A percentile compares a stretch with the other conserved stretches of the same genome.
These are phyloP conservation scores for Lasiommata megera DNA, from an alignment of 2,888 invertebrate genomes.

Conservation along the genomic window DNA sequence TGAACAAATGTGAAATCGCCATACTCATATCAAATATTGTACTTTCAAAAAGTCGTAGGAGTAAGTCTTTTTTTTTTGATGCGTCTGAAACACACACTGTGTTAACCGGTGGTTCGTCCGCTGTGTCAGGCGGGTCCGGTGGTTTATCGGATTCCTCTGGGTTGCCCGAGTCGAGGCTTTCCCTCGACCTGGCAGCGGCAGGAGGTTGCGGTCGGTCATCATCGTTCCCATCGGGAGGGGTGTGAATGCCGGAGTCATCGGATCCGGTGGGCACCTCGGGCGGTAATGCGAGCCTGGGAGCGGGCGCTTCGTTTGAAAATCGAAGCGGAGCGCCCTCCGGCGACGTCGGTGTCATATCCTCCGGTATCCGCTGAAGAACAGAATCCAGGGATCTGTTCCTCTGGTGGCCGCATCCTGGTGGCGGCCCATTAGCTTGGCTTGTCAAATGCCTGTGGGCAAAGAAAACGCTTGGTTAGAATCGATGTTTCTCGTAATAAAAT, in stretches of 20 bases:
- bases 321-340: slow-evolving; percentile 70
- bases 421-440: slow-evolving; percentile 63
- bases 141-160: slow-evolving; percentile 81
- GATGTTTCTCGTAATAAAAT: neutral
- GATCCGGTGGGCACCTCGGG: slow-evolving; percentile 83
- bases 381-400: slow-evolving; percentile 95
- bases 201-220: slow-evolving; percentile 75
- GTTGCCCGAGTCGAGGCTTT: slow-evolving; percentile 88
- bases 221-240: slow-evolving; percentile 68
- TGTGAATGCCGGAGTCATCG: slow-evolving; percentile 89
- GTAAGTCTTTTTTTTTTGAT: slow-evolving; percentile 83
- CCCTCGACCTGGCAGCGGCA: slow-evolving; percentile 83
- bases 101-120: slow-evolving; percentile 52
- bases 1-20: slow-evolving; percentile 98
- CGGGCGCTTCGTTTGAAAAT: slow-evolving; percentile 57
- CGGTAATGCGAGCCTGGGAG: slow-evolving; percentile 82
- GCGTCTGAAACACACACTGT: slow-evolving; percentile 60
- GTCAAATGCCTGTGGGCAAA: slow-evolving; percentile 75
- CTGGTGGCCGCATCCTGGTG: slow-evolving; percentile 86
- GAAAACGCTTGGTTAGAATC: slow-evolving; percentile 25
- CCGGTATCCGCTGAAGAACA: slow-evolving; percentile 93
- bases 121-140: slow-evolving; percentile 65
- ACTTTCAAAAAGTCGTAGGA: slow-evolving; percentile 96
- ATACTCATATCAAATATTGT: slow-evolving; percentile 98
- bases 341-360: slow-evolving; percentile 85